A percentile compares a stretch with the other conserved stretches of the same genome.
Conservation (phyloP, 2,888 invertebrate species). For the Sesamia inferens region DNA sequence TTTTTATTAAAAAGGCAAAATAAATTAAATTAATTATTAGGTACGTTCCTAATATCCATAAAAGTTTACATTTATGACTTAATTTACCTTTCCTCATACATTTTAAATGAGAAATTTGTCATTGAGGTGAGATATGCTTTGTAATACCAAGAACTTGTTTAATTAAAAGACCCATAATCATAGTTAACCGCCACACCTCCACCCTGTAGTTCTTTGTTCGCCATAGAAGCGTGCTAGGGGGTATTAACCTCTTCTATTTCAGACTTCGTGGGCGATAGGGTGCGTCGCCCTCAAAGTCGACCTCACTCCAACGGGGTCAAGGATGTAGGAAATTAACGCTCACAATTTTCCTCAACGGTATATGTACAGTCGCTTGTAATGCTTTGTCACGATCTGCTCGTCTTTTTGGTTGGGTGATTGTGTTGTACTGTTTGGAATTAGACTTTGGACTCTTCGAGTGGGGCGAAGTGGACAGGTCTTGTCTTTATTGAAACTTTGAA, state of each 20-base stretch:
- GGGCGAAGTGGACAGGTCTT: not conserved
- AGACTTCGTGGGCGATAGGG: constrained; percentile 83
- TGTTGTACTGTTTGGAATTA: constrained; percentile 23
- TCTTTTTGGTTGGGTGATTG: constrained; percentile 40
- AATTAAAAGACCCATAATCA: constrained; percentile 15
- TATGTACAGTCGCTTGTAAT: constrained; percentile 48
- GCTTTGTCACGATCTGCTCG: constrained; percentile 53
- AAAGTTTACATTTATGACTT: not conserved
- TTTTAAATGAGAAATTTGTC: not conserved
- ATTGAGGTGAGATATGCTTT: not conserved
- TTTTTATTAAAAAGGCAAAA: too few relatives aligned
- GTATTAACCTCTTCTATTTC: constrained; percentile 86
- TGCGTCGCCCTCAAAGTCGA: constrained; percentile 81
- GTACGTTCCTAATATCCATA: not conserved
- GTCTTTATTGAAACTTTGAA: not conserved
- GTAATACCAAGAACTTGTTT: not conserved
- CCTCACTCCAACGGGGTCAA: constrained; percentile 74
- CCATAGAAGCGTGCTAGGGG: constrained; percentile 65
- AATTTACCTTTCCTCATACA: constrained; percentile 4
- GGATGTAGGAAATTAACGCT: constrained; percentile 71
- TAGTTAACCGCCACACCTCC: constrained; percentile 25
- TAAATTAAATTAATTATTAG: too few relatives aligned
- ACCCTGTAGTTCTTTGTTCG: constrained; percentile 71
- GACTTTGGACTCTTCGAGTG: constrained; percentile 33
- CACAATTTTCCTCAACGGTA: constrained; percentile 66